Base-by-base conservation (phyloP, 2,113 vertebrate genomes). In the Pelmatolapia mariae region DNA sequence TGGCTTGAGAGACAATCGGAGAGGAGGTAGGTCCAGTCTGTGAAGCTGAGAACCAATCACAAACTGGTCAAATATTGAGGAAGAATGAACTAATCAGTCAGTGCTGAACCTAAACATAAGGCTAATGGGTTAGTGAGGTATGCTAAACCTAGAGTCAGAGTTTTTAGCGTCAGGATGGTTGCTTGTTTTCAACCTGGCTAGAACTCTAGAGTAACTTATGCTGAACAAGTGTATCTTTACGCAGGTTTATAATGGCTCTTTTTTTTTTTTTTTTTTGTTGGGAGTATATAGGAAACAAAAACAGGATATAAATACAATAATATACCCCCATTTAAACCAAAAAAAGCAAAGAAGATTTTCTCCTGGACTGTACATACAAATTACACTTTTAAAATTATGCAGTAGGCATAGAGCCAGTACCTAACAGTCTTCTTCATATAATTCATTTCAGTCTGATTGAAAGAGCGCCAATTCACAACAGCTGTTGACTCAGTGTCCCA, bases 31-130 rank as follows among this genome's bases (percentile, higher is more conserved):
- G 88, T 6, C 86, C 87, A 84, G 81, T 56, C 91, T 86, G 89
- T 1, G 90, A 63, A 71, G 91, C 95, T 95, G 91, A 90, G 86
- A 86, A 94, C 88, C 94, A 95, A 95, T 92, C 84, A 94, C 36
- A 92, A 92, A 19, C 53, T 87, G 26, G 79, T 93, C 85, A 81
- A 63, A 29, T 4, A 56, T 3, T n/a, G 45, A 45, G 73, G 9
- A 43, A 80, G n/a, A 78, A 66, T 66, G 2, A 80, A 63, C 19
- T 26, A 1, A 80, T 4, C 10, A 12, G 59, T 59, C 54, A 45
- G 26, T 31, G 26, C 71, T 50, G 26, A 78, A 50, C 24, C 29
- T 53, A 15, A 53, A 16, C 31, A 9, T 52, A n/a, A 78, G 10
- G 18, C 45, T 78, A 33, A 78, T 16, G 18, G 45, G 45, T 52